Evolutionary conservation across 1,140 invertebrate genomes (phyloP).

Genomic region (Cepaea nemoralis): DNA sequence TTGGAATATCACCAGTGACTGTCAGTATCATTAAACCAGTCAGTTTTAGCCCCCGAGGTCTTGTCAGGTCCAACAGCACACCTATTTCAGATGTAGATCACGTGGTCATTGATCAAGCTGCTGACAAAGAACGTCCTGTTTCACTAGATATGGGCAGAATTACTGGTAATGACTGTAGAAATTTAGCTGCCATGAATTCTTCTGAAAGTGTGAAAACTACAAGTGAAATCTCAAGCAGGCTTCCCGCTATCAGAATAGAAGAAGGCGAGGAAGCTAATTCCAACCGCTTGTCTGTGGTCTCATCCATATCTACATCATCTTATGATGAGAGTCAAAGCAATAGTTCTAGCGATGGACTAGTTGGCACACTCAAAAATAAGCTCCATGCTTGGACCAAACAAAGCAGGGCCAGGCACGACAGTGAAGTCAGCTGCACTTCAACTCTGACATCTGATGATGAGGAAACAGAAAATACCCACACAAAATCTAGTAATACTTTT

Average conservation of each 20-base stretch:
- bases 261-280: constrained; percentile 15
- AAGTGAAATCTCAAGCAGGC: constrained; percentile 50
- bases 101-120: not conserved
- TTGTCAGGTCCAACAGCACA: constrained; percentile 13
- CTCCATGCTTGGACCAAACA: constrained; percentile 49
- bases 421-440: constrained; percentile 15
- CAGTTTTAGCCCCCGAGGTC: not conserved
- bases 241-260: constrained; percentile 37
- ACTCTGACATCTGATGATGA: constrained; percentile 34
- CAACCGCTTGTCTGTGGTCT: constrained; percentile 55
- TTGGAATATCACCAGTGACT: constrained; percentile 10
- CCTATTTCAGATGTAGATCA: not conserved
- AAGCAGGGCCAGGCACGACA: constrained; percentile 34
- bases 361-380: constrained; percentile 55
- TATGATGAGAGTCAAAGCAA: constrained; percentile 57
- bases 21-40: constrained; percentile 9
- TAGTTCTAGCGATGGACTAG: constrained; percentile 48
- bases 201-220: constrained; percentile 41
- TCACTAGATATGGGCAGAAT: constrained; percentile 37
- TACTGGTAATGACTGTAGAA: constrained; percentile 49
- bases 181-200: constrained; percentile 60
- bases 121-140: constrained; percentile 9
- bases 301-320: constrained; percentile 56
- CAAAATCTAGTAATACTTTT: constrained; percentile 25
- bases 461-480: constrained; percentile 18